These are phyloP conservation scores for Odocoileus virginianus DNA, from an alignment of 2,113 vertebrate species.

Conservation along the genomic window DNA sequence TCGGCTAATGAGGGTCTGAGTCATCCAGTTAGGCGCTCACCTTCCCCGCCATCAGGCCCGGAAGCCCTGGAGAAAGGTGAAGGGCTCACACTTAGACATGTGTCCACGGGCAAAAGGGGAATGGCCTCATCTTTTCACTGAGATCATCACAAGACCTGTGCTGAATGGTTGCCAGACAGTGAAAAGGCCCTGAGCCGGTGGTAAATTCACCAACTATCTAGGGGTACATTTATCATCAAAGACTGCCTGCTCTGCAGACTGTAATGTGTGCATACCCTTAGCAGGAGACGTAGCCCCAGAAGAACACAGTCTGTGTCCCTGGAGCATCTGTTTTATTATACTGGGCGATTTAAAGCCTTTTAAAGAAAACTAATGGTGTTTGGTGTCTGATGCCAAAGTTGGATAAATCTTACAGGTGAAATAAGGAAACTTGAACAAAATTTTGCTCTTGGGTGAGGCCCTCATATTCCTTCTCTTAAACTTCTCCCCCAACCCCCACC, in stretches of 20 bases:
- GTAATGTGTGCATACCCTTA: neutral
- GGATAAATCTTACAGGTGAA: neutral
- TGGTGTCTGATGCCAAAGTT: neutral
- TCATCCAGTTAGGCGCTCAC: neutral
- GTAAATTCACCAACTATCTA: neutral
- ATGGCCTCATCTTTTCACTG: neutral
- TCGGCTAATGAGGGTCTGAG: slow-evolving; percentile 27
- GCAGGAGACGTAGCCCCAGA: neutral
- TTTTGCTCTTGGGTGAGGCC: neutral
- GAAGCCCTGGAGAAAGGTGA: neutral
- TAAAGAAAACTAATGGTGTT: neutral
- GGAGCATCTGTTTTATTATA: neutral
- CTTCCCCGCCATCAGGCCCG: neutral
- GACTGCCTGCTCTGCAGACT: neutral
- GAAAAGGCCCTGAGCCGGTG: neutral
- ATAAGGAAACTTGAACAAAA: neutral
- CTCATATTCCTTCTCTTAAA: neutral
- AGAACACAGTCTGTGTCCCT: neutral
- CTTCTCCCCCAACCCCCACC: neutral
- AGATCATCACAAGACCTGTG: neutral
- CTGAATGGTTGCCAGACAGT: neutral
- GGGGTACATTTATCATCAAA: neutral
- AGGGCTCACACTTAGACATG: neutral
- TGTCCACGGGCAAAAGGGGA: neutral
- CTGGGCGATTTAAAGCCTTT: neutral